These are phyloP conservation scores for Pollenia amentaria DNA, from an alignment of 2,888 invertebrate species.

Conservation along the genomic window DNA sequence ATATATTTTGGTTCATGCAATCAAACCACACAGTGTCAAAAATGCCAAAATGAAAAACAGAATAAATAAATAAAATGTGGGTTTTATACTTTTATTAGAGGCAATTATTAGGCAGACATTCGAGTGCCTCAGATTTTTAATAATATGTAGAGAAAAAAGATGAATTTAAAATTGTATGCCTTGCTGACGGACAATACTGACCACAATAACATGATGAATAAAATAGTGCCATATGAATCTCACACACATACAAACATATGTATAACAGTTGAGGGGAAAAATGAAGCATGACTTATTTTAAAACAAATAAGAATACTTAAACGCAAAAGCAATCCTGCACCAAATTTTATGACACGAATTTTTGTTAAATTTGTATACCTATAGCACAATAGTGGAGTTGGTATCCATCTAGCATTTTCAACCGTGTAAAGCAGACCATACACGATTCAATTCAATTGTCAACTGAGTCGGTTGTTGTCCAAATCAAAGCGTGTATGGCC, in stretches of 20 bases:
- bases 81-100: slow-evolving; percentile 1
- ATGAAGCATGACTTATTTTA: too few species aligned
- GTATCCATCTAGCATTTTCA: too few species aligned
- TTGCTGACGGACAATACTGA: slow-evolving; percentile 1
- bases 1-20: slow-evolving; percentile 41
- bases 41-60: slow-evolving; percentile 27
- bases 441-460: too few species aligned
- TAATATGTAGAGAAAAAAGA: slow-evolving; percentile 17
- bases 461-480: too few species aligned
- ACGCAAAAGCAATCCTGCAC: neutral
- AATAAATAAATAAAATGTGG: slow-evolving; percentile 36
- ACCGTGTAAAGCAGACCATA: too few species aligned
- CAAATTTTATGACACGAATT: too few species aligned
- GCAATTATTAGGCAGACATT: neutral
- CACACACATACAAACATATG: too few species aligned
- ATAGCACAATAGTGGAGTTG: too few species aligned
- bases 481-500: too few species aligned
- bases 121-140: slow-evolving; percentile 32
- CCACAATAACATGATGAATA: slow-evolving; percentile 53
- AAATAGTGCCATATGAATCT: neutral
- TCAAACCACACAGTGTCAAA: slow-evolving; percentile 62
- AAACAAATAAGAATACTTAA: too few species aligned
- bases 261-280: neutral
- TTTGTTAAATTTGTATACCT: too few species aligned
- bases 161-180: slow-evolving; percentile 18